Conservation (phyloP, 2,888 invertebrate species). For the Thumatha senex region DNA sequence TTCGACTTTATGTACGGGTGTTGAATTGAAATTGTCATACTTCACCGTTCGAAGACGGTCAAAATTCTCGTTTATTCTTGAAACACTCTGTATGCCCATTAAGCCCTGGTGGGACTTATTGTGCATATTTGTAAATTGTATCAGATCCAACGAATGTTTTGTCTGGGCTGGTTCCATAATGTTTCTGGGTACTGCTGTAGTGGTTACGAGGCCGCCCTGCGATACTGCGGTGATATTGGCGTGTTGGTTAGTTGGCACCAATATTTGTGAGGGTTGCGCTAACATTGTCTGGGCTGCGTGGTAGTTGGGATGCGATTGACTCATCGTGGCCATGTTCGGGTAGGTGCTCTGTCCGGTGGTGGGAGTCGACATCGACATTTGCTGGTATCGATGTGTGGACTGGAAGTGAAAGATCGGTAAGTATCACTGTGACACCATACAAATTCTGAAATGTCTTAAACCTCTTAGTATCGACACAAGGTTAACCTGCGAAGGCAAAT, state of each 20-base stretch:
- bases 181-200: constrained; percentile 51
- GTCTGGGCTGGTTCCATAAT: constrained; percentile 61
- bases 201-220: constrained; percentile 49
- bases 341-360: constrained; percentile 55
- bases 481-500: neutral
- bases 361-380: constrained; percentile 73
- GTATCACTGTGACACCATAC: too few species aligned
- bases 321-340: constrained; percentile 68
- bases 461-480: too few species aligned
- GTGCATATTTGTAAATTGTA: constrained; percentile 62
- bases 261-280: constrained; percentile 39
- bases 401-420: constrained; percentile 28
- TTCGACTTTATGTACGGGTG: constrained; percentile 58
- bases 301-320: constrained; percentile 68
- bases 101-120: constrained; percentile 50
- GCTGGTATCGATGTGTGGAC: constrained; percentile 70
- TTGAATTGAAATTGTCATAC: constrained; percentile 58
- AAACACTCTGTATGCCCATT: constrained; percentile 58
- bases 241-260: constrained; percentile 40
- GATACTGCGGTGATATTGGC: constrained; percentile 42
- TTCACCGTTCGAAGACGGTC: constrained; percentile 58
- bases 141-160: constrained; percentile 66
- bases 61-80: constrained; percentile 59
- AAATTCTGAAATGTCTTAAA: too few species aligned
- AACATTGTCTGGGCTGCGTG: constrained; percentile 34